Percentiles rank a stretch among this genome's conserved stretches.
Evolutionary conservation across 2,113 vertebrate genomes (phyloP).

Genomic region (Pontoporia blainvillei): DNA sequence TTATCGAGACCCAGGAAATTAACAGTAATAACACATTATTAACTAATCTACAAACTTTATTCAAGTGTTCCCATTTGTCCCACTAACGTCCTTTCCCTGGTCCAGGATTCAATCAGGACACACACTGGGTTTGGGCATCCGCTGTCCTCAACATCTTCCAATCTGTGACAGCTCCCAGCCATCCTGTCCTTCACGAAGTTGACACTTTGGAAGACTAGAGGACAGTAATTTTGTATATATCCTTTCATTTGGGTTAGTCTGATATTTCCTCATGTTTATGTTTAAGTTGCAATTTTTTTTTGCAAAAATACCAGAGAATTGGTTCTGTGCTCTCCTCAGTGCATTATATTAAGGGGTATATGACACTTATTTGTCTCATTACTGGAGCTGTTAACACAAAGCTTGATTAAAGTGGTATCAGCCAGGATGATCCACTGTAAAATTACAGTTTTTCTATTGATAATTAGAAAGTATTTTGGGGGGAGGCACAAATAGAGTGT

Average conservation of each 20-base stretch:
- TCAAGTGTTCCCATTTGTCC: background rate
- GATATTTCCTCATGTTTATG: background rate
- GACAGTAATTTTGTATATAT: background rate
- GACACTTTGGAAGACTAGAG: background rate
- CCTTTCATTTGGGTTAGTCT: background rate
- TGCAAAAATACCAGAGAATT: background rate
- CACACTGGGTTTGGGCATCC: background rate
- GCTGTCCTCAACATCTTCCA: background rate
- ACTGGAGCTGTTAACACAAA: background rate
- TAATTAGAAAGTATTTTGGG: background rate
- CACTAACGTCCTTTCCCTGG: background rate
- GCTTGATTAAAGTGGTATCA: background rate
- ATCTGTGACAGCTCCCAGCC: background rate
- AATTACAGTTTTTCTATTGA: background rate
- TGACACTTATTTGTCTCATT: background rate
- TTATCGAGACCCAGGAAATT: background rate
- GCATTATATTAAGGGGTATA: background rate
- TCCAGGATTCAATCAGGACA: background rate
- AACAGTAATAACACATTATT: background rate
- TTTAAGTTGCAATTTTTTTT: background rate
- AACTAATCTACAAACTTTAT: background rate
- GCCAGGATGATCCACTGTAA: background rate
- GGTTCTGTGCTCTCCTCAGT: background rate
- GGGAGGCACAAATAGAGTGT: background rate
- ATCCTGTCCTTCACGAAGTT: background rate